Percentiles rank a stretch among this genome's conserved stretches.
Conservation (phyloP, 2,113 vertebrate species). For the Erinaceus europaeus region DNA sequence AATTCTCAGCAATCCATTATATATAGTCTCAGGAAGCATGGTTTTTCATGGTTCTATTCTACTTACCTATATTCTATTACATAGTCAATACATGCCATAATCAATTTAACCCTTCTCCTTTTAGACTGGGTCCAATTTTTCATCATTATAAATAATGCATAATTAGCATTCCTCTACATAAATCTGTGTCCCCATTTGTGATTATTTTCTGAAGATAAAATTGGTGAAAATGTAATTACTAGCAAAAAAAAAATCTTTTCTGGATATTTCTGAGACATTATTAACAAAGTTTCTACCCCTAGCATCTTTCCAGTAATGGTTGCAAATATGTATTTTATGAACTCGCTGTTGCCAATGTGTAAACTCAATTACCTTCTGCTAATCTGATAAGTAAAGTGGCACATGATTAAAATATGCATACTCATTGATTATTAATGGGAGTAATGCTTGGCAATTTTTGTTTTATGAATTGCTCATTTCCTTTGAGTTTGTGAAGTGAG, state of each 20-base stretch:
- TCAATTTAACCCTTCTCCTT: constrained; percentile 29
- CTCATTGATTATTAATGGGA: not conserved
- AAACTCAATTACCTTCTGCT: not conserved
- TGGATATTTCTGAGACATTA: not conserved
- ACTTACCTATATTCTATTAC: not conserved
- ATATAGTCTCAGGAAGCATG: not conserved
- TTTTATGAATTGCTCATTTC: not conserved
- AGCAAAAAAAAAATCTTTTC: not conserved
- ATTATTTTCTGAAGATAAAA: constrained; percentile 40
- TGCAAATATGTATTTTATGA: not conserved
- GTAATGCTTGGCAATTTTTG: constrained; percentile 21
- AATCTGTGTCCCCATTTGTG: not conserved
- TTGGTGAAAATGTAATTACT: not conserved
- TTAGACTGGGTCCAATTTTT: not conserved
- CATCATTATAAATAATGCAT: constrained; percentile 27
- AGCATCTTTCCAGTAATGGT: not conserved
- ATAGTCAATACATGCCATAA: not conserved
- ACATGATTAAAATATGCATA: not conserved
- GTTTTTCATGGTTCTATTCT: not conserved
- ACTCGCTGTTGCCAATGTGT: not conserved
- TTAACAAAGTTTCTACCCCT: not conserved
- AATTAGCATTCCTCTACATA: constrained; percentile 18
- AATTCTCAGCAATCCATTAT: not conserved
- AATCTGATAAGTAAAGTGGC: not conserved
- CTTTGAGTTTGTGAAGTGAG: constrained; percentile 20